Base-by-base conservation (phyloP, 1,140 invertebrate species). In the Drosophila erecta region DNA sequence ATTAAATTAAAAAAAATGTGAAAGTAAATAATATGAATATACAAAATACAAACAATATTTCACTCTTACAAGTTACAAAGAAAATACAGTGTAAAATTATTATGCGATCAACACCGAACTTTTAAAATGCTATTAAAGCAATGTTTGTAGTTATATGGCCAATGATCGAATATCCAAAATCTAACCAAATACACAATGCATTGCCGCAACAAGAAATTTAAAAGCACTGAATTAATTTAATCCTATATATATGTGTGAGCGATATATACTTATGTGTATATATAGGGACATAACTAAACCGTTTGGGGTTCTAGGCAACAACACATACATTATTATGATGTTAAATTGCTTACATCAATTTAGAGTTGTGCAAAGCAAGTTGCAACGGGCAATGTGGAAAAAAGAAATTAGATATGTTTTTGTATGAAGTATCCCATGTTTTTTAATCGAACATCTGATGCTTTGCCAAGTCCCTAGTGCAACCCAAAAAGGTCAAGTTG, bases 171-270 rank as follows among this genome's bases (percentile, higher is more conserved):
- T 22, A 61, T 71, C 53, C 38, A 47, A 65, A 67, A 58, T 33
- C 44, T 37, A 40, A 33, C 20, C 46, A 22, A 51, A 51, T 53
- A 60, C 72, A 84, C 71, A 58, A 60, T 79, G 81, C 75, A 44
- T 59, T 78, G 58, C 57, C 53, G 65, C 50, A 58, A 59, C 55
- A 54, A 38, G 38, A 67, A 41, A 59, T 61, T 57, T 51, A 33
- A 64, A 89, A 86, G 79, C 83, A 87, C 79, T 87, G 84, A 89
- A 84, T 89, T 89, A 84, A 89, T 84, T 83, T 81, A 78, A 64
- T 79, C 67, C n/a, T n/a, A 54, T 80, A 62, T 80, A 61, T 67
- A 80, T 27, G 49, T 70, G 57, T 62, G 66, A 70, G 35, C 62
- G 50, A 69, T 81, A 71, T 76, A 79, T n/a, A n/a, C n/a, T n/a